Evolutionary conservation across 2,113 vertebrate species (phyloP), one percentile per base, ranked within the genome.

Genomic region (Panthera leo): DNA sequence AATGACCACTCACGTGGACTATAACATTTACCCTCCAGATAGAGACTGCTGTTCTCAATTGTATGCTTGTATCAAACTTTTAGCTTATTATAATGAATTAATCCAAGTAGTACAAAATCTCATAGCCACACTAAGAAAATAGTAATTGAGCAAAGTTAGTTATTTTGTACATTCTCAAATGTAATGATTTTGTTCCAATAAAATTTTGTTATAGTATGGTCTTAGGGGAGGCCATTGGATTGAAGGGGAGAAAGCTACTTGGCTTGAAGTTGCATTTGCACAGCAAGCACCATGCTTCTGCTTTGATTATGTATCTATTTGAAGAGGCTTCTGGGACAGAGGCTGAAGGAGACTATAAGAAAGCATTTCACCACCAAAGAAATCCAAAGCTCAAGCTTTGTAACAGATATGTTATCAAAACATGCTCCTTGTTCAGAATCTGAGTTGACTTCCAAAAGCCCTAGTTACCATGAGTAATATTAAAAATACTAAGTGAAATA

Each of bases 171-270:
- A 25, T 85, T 93, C 91, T 90, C 53, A 96, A 92, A 83, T 91
- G 45, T 36, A 85, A 89, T 87, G 14, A 82, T 79, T 98, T 97
- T 79, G 39, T 93, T 95, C 36, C 5, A 67, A 14, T 39, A 71
- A 58, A 85, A 68, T 42, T 92, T 68, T 61, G 23, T 48, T 63
- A 42, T 21, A 82, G 70, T 39, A 63, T 75, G 51, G 25, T 9
- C 1, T 91, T 86, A 39, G 36, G 21, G 14, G 45, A 93, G 34
- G 13, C 8, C 34, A 76, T 27, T 18, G 25, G 16, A 42, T 7
- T 55, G 58, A 82, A 88, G 7, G 14, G 18, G 34, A 76, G 67
- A 90, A 82, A 63, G 34, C 12, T 5, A 29, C 2, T 27, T 53
- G 58, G 70, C 27, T 27, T 71, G 45, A 85, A 61, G 48, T 15